phyloP scores from a whole-genome alignment of 2,113 vertebrate species.

The Oostethus manadensis region DNA sequence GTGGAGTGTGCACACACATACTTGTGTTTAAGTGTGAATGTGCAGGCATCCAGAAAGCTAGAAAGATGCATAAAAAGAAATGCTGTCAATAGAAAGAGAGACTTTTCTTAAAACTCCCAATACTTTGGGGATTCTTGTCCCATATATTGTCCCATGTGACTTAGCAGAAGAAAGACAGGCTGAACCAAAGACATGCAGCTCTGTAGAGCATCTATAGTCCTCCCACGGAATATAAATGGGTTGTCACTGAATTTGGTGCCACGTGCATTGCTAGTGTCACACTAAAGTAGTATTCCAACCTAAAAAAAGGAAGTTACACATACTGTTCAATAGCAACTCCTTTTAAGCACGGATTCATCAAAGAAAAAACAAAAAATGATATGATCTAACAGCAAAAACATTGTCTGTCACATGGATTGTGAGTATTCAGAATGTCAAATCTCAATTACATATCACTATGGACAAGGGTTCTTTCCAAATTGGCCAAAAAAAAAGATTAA shows the following conservation, averaged over 20 bases:
- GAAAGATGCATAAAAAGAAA: constrained; percentile 43
- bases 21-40: constrained; percentile 19
- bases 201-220: constrained; percentile 33
- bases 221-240: constrained; percentile 55
- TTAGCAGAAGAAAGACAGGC: constrained; percentile 44
- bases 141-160: constrained; percentile 65
- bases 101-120: constrained; percentile 60
- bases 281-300: constrained; percentile 2
- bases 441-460: neutral
- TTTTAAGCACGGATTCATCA: neutral
- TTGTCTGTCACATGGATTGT: neutral
- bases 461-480: neutral
- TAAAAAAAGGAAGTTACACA: constrained; percentile 7
- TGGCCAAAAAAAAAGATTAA: neutral
- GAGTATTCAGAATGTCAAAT: constrained; percentile 5
- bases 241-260: constrained; percentile 38
- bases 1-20: neutral
- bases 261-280: constrained; percentile 12
- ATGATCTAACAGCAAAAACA: constrained; percentile 1
- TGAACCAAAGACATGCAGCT: constrained; percentile 36
- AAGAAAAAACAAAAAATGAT: constrained; percentile 8
- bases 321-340: constrained; percentile 15
- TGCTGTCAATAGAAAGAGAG: constrained; percentile 38
- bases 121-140: constrained; percentile 64
- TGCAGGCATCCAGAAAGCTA: constrained; percentile 29